phyloP scores from a whole-genome alignment of 1,140 invertebrate genomes.

The Pinna nobilis region DNA sequence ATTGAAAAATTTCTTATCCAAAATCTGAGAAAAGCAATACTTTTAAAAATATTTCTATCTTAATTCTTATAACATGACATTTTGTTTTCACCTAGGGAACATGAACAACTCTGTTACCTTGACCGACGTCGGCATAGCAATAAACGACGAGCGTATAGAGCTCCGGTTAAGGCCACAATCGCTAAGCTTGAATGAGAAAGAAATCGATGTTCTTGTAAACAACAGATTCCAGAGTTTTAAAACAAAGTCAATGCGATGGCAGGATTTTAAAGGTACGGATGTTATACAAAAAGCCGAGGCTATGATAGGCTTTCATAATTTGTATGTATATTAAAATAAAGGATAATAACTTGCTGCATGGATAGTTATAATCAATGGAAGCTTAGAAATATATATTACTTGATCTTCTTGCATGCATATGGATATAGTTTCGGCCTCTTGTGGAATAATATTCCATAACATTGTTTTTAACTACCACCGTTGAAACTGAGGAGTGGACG shows the following conservation, averaged over 20 bases:
- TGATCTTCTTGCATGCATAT: too few relatives aligned
- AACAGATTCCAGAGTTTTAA: slow-evolving; percentile 47
- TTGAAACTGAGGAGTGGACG: too few relatives aligned
- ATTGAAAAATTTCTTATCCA: not conserved
- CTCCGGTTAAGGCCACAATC: slow-evolving; percentile 43
- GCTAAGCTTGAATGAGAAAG: slow-evolving; percentile 2
- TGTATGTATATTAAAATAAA: not conserved
- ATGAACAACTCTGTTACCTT: slow-evolving; percentile 25
- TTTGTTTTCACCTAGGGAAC: slow-evolving; percentile 1
- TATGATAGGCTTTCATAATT: not conserved
- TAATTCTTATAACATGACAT: not conserved
- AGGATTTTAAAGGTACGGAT: slow-evolving; percentile 59
- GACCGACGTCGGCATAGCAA: slow-evolving; percentile 42
- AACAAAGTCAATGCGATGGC: slow-evolving; percentile 41
- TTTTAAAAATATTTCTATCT: not conserved
- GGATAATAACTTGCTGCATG: not conserved
- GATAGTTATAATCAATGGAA: not conserved
- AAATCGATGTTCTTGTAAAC: slow-evolving; percentile 58
- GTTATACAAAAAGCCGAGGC: not conserved
- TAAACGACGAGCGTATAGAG: slow-evolving; percentile 41
- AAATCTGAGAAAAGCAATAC: not conserved
- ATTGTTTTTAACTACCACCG: too few relatives aligned
- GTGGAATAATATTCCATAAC: too few relatives aligned
- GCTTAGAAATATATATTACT: not conserved
- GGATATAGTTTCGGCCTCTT: too few relatives aligned